Evolutionary conservation across 2,888 invertebrate species (phyloP).

Genomic region (Meiosimyza platycephala): DNA sequence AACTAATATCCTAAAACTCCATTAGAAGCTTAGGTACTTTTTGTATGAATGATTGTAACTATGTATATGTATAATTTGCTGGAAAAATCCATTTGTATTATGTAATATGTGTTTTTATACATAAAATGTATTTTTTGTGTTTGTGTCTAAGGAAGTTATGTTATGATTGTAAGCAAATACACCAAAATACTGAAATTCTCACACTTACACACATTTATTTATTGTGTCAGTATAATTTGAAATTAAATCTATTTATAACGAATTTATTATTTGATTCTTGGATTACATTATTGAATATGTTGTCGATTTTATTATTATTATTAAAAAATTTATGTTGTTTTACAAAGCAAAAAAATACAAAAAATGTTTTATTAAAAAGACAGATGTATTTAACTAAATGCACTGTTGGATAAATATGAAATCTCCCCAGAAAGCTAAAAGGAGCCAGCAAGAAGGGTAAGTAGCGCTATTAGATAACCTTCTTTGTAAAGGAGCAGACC

Average conservation of each 20-base stretch:
- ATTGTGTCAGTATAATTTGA: constrained; percentile 7
- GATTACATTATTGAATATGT: not conserved
- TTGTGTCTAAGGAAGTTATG: too few species aligned
- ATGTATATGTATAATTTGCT: constrained; percentile 14
- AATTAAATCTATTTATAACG: constrained; percentile 19
- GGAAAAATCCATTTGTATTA: constrained; percentile 12
- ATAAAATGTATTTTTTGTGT: not conserved
- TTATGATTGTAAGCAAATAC: too few species aligned
- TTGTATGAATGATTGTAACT: constrained; percentile 25
- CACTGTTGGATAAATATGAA: too few species aligned
- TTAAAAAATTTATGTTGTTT: constrained; percentile 16
- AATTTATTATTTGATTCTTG: constrained; percentile 23
- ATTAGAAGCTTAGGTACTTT: too few species aligned
- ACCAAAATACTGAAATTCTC: too few species aligned
- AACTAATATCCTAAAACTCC: too few species aligned
- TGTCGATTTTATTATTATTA: not conserved
- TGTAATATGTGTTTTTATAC: not conserved
- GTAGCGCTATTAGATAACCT: too few species aligned
- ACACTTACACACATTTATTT: too few species aligned
- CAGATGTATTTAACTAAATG: not conserved
- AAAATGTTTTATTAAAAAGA: constrained; percentile 22
- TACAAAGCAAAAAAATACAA: constrained; percentile 22
- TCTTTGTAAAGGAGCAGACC: too few species aligned
- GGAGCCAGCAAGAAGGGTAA: too few species aligned
- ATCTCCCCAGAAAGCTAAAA: too few species aligned